Evolutionary conservation across 2,113 vertebrate species (phyloP).

Genomic region (Thinocorus orbignyianus): DNA sequence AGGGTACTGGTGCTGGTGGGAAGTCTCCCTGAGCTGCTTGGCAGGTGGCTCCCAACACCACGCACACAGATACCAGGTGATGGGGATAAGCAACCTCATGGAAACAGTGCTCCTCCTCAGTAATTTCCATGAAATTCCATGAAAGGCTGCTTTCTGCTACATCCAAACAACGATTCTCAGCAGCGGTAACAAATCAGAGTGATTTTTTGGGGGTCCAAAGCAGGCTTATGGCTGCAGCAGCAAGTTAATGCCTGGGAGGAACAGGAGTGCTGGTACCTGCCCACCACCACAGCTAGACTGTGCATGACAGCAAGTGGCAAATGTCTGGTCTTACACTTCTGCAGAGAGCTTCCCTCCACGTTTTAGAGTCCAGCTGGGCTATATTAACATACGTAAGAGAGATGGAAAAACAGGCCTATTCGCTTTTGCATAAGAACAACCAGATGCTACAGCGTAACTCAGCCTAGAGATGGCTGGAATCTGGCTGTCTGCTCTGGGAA

Average conservation of each 20-base stretch:
- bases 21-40: neutral
- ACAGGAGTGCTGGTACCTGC: fast-evolving
- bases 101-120: neutral
- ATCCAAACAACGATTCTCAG: neutral
- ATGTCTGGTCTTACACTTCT: neutral
- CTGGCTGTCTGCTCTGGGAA: fast-evolving
- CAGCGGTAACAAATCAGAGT: neutral
- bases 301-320: fast-evolving
- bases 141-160: neutral
- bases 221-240: neutral
- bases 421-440: neutral
- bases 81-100: neutral
- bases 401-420: neutral
- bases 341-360: neutral
- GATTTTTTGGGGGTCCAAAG: neutral
- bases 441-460: neutral
- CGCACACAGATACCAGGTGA: neutral
- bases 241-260: neutral
- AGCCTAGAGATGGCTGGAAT: neutral
- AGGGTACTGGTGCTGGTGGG: neutral
- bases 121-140: neutral
- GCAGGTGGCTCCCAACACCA: neutral
- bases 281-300: fast-evolving
- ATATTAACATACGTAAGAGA: neutral
- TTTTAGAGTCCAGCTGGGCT: neutral